Evolutionary conservation across 2,113 vertebrate genomes (phyloP).

Genomic region (Octodon degus): DNA sequence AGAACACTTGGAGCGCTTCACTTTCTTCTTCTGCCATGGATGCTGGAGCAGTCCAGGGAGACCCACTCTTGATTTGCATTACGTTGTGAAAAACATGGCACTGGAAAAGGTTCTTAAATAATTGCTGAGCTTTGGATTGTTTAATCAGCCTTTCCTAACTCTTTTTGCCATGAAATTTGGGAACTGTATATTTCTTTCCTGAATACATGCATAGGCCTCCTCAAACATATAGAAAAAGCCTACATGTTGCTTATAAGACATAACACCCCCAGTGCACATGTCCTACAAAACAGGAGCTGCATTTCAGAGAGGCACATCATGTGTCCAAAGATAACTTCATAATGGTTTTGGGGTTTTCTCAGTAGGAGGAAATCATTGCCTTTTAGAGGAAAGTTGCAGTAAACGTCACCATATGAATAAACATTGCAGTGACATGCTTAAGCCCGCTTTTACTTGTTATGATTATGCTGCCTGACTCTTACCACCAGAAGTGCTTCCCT

Average conservation of each 20-base stretch:
- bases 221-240: slow-evolving; percentile 39
- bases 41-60: neutral
- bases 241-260: slow-evolving; percentile 10
- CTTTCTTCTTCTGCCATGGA: neutral
- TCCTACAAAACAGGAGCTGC: slow-evolving; percentile 30
- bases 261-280: neutral
- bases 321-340: slow-evolving; percentile 69
- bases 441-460: slow-evolving; percentile 77
- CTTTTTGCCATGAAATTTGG: neutral
- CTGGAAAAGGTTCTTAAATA: neutral
- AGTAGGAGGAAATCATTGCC: slow-evolving; percentile 61
- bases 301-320: slow-evolving; percentile 54
- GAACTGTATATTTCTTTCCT: neutral
- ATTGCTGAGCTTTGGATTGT: neutral
- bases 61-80: neutral
- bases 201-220: neutral
- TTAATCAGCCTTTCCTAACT: slow-evolving; percentile 17
- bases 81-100: neutral
- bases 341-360: slow-evolving; percentile 69
- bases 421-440: slow-evolving; percentile 72
- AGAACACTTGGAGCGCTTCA: neutral
- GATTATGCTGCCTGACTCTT: slow-evolving; percentile 80
- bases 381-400: slow-evolving; percentile 77
- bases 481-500: slow-evolving; percentile 61
- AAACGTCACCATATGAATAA: slow-evolving; percentile 80